Evolutionary conservation across 2,113 vertebrate species (phyloP).

Genomic region (Toxotes jaculatrix): DNA sequence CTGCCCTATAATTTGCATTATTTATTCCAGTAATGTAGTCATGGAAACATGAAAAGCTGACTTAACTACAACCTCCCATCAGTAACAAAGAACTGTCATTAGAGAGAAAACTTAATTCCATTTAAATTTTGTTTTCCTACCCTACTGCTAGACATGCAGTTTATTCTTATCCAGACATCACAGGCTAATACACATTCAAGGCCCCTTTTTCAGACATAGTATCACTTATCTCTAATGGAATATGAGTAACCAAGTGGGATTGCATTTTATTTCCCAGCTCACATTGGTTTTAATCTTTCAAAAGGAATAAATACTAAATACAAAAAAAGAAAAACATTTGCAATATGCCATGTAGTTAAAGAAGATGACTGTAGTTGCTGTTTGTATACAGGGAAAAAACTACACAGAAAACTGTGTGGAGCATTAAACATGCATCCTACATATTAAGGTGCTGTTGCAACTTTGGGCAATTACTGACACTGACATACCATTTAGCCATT

Average conservation of each 20-base stretch:
- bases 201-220: neutral
- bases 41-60: conserved; percentile 14
- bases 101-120: neutral
- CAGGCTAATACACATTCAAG: neutral
- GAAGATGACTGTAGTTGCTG: neutral
- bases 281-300: neutral
- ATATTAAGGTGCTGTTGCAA: neutral
- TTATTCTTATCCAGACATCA: conserved; percentile 25
- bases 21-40: conserved; percentile 41
- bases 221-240: neutral
- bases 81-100: conserved; percentile 2
- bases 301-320: neutral
- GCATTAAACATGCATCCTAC: neutral
- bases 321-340: too few species aligned
- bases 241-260: neutral
- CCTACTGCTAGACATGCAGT: neutral
- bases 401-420: neutral
- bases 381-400: neutral
- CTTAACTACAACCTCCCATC: conserved; percentile 15
- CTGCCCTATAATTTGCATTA: conserved; percentile 21
- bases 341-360: neutral
- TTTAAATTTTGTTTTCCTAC: neutral
- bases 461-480: neutral
- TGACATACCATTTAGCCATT: neutral
- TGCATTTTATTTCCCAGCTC: neutral